Evolutionary conservation across 2,113 vertebrate genomes (phyloP).

Genomic region (Pitta sordida): DNA sequence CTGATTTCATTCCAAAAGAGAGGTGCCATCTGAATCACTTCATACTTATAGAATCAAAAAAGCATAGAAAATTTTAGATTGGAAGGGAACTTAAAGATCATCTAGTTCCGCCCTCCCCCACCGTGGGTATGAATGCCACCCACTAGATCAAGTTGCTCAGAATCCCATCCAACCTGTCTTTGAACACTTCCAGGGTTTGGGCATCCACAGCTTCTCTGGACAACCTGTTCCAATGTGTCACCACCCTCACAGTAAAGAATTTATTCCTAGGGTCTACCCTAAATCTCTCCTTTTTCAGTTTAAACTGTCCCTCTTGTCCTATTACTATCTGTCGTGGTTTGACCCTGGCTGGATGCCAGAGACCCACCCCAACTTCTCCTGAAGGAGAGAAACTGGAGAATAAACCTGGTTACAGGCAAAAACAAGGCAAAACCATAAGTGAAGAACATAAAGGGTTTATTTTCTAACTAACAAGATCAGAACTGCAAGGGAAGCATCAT

Average conservation of each 20-base stretch:
- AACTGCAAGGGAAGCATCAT: too few species aligned
- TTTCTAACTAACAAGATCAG: too few species aligned
- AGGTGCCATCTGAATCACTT: neutral
- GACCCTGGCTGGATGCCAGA: too few species aligned
- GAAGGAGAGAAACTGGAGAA: too few species aligned
- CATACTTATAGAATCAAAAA: neutral
- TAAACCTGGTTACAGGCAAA: too few species aligned
- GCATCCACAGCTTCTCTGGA: neutral
- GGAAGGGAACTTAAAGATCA: neutral
- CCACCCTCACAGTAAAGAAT: neutral
- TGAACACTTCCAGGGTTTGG: neutral
- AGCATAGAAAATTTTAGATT: neutral
- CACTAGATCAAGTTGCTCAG: neutral
- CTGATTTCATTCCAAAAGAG: neutral
- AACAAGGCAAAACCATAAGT: too few species aligned
- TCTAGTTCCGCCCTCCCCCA: fast-evolving
- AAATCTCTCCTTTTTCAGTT: neutral
- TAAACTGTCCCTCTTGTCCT: neutral
- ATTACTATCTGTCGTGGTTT: too few species aligned
- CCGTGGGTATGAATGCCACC: neutral
- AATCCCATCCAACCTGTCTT: neutral
- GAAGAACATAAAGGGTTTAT: too few species aligned
- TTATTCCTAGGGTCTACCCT: neutral
- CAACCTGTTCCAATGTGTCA: neutral
- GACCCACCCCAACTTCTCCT: too few species aligned